Conservation (phyloP, 1,140 invertebrate species). For the Heterodera schachtii region DNA sequence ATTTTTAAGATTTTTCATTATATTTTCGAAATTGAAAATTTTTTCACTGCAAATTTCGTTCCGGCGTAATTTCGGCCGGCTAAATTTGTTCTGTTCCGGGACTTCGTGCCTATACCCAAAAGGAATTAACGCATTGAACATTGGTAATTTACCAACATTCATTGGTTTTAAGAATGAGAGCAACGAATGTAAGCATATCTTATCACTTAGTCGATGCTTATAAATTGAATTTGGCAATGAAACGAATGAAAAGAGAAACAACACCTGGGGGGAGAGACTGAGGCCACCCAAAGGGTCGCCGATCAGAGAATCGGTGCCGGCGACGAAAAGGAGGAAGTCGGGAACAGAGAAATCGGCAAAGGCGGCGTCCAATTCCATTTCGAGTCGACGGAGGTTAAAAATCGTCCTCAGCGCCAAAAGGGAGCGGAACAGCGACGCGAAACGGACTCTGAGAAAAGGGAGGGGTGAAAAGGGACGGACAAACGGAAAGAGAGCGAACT, state of each 20-base stretch:
- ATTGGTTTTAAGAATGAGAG: too few relatives aligned
- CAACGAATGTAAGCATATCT: too few relatives aligned
- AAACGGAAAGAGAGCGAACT: constrained; percentile 52
- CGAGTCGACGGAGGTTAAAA: constrained; percentile 77
- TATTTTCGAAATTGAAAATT: too few relatives aligned
- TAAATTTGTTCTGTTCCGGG: too few relatives aligned
- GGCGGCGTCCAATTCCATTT: constrained; percentile 72
- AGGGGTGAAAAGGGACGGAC: background rate
- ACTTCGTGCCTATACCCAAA: too few relatives aligned
- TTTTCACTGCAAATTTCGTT: too few relatives aligned
- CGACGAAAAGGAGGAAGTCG: constrained; percentile 82
- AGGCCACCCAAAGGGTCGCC: constrained; percentile 77
- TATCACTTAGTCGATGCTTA: too few relatives aligned
- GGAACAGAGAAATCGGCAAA: constrained; percentile 75
- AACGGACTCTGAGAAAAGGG: constrained; percentile 71
- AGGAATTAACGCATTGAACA: too few relatives aligned
- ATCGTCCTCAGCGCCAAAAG: constrained; percentile 73
- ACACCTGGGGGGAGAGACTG: constrained; percentile 73
- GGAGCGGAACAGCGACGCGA: constrained; percentile 75
- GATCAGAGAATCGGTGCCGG: constrained; percentile 80
- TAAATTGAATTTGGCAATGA: background rate
- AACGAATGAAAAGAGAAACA: background rate
- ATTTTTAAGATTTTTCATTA: too few relatives aligned
- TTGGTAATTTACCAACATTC: too few relatives aligned
- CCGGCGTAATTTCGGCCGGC: too few relatives aligned